Evolutionary conservation across 2,113 vertebrate genomes (phyloP), one percentile per base, ranked within the genome.

Genomic region (Micronisus gabar): DNA sequence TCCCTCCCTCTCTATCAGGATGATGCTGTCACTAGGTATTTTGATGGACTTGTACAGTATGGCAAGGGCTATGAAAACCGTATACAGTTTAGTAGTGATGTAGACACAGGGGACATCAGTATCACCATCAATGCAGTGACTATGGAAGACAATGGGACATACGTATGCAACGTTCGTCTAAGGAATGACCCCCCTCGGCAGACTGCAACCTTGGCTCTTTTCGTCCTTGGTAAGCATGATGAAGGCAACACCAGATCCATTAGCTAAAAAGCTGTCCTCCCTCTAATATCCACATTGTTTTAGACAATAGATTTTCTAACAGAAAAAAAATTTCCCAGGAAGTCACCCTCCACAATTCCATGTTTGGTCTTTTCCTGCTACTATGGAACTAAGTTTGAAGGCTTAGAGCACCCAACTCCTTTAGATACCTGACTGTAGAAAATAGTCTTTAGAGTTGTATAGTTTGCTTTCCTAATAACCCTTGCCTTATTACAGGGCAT

Each of bases 211-310:
- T 65, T 98, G 18, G 48, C 80, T 13, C 98, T 99, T 85, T 17
- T 98, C 4, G 99, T 99, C 34, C 98, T 99, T 4, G 98, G 99
- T 99, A 96, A 99, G 98, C 30, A 84, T 9, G 12, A 34, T 13
- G 15, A 25, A 14, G 32, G 26, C 75, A 67, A 4, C 3, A 67
- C 18, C 38, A 36, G n/a, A 7, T 9, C 61, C 26, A 3, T 26
- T 52, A 26, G 14, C 20, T 32, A 83, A 63, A 56, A 40, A 29
- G 41, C 9, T 20, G 23, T 19, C 61, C 56, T 45, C 34, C 47
- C 40, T 55, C 52, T 48, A 2, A 29, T 3, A n/a, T 3, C 78
- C 19, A 13, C 30, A 3, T 0, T 3, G 18, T 0, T 34, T 61
- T 21, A 43, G 47, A 76, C 30, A n/a, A 65, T 7, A 13, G 13